Conservation (phyloP, 2,888 invertebrate genomes). For the Toxonevra muliebris region DNA sequence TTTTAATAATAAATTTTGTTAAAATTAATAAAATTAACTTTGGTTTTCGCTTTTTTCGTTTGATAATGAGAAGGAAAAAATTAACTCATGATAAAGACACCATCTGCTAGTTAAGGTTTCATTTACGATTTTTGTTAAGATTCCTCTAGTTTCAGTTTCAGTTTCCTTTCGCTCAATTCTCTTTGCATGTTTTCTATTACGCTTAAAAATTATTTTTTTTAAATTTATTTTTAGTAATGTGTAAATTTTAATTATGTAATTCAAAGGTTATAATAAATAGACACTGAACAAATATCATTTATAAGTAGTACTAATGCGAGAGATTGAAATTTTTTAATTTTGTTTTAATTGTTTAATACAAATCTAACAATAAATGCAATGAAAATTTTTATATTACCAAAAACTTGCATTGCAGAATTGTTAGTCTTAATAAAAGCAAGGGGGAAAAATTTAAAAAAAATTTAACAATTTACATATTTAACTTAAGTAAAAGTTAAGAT, state of each 20-base stretch:
- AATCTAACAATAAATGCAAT: conserved; percentile 15
- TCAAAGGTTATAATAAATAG: conserved; percentile 23
- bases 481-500: not conserved
- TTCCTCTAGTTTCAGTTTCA: conserved; percentile 2
- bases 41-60: conserved; percentile 37
- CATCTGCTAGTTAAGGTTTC: too few relatives aligned
- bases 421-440: not conserved
- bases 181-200: conserved; percentile 23
- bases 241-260: not conserved
- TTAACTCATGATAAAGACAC: too few relatives aligned
- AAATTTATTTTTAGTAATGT: not conserved
- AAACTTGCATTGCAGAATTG: not conserved
- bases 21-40: conserved; percentile 35
- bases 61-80: conserved; percentile 7
- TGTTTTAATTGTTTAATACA: conserved; percentile 13
- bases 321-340: not conserved
- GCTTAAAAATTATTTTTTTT: not conserved
- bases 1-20: conserved; percentile 6
- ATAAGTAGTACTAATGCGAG: too few relatives aligned
- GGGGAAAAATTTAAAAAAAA: not conserved
- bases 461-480: not conserved
- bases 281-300: conserved; percentile 14
- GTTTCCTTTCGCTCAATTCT: conserved; percentile 16
- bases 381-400: not conserved
- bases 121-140: not conserved